Conservation (phyloP, 1,140 invertebrate genomes). For the Colletes gigas region DNA sequence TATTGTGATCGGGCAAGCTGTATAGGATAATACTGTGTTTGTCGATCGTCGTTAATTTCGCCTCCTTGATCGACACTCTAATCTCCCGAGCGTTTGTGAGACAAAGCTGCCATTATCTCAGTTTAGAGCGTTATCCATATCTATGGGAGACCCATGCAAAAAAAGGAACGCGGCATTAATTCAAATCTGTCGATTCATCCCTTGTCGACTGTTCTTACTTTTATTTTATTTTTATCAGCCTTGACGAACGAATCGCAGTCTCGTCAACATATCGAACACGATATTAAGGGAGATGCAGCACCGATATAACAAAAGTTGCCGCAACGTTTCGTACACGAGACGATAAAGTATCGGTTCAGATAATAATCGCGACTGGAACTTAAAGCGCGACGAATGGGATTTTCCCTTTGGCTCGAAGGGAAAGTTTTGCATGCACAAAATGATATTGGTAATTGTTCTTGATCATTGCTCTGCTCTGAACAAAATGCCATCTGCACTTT, state of each 20-base stretch:
- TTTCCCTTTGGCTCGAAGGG: not conserved
- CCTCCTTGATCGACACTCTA: slow-evolving; percentile 36
- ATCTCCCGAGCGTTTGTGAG: slow-evolving; percentile 24
- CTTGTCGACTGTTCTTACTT: not conserved
- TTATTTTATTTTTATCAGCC: no score
- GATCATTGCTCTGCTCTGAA: no score
- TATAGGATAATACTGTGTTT: slow-evolving; percentile 13
- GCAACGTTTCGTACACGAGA: not conserved
- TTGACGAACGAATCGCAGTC: not conserved
- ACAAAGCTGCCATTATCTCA: slow-evolving; percentile 33
- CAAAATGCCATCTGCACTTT: no score
- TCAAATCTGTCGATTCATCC: not conserved
- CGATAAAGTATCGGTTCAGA: slow-evolving; percentile 24
- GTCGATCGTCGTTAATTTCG: slow-evolving; percentile 22
- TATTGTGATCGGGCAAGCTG: slow-evolving; percentile 6
- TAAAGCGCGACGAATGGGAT: not conserved
- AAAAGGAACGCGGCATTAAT: not conserved
- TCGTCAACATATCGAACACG: not conserved
- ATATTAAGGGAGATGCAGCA: not conserved
- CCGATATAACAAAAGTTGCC: not conserved
- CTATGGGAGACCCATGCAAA: not conserved
- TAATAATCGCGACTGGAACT: not conserved
- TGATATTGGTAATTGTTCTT: no score
- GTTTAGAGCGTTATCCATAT: slow-evolving; percentile 30
- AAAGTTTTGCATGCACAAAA: not conserved